Percentiles rank a stretch among this genome's conserved stretches.
These are phyloP conservation scores for Lysiphlebus fabarum DNA, from an alignment of 1,140 invertebrate species.

Conservation along the genomic window DNA sequence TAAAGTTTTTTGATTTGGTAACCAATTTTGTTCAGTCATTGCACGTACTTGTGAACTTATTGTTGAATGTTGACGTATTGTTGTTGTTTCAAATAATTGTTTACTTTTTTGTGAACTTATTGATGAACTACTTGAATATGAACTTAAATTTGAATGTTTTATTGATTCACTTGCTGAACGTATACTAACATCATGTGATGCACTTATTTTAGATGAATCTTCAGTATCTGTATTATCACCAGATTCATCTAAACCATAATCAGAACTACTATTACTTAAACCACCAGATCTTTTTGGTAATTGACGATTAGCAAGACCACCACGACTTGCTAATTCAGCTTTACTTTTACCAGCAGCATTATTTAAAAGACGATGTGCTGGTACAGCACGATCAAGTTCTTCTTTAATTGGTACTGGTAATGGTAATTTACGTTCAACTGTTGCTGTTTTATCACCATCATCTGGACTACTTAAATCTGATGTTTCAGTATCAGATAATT, in stretches of 20 bases:
- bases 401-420: constrained; percentile 62
- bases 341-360: constrained; percentile 83
- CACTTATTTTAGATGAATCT: constrained; percentile 54
- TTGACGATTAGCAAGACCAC: constrained; percentile 58
- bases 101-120: constrained; percentile 50
- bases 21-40: constrained; percentile 54
- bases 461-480: constrained; percentile 67
- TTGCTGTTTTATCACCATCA: constrained; percentile 71
- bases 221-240: constrained; percentile 66
- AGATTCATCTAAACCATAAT: constrained; percentile 69
- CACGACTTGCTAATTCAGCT: constrained; percentile 78
- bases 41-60: constrained; percentile 53
- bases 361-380: constrained; percentile 79
- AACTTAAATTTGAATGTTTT: constrained; percentile 51
- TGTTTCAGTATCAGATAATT: constrained; percentile 70
- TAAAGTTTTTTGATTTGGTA: constrained; percentile 46
- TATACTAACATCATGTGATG: constrained; percentile 42
- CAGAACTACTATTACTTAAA: constrained; percentile 67
- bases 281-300: constrained; percentile 55
- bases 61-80: constrained; percentile 49
- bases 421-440: constrained; percentile 70
- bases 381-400: constrained; percentile 81
- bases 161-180: constrained; percentile 45
- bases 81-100: constrained; percentile 43
- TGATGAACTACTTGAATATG: constrained; percentile 51